Evolutionary conservation across 2,113 vertebrate species (phyloP).

Genomic region (Sinocyclocheilus rhinocerous): DNA sequence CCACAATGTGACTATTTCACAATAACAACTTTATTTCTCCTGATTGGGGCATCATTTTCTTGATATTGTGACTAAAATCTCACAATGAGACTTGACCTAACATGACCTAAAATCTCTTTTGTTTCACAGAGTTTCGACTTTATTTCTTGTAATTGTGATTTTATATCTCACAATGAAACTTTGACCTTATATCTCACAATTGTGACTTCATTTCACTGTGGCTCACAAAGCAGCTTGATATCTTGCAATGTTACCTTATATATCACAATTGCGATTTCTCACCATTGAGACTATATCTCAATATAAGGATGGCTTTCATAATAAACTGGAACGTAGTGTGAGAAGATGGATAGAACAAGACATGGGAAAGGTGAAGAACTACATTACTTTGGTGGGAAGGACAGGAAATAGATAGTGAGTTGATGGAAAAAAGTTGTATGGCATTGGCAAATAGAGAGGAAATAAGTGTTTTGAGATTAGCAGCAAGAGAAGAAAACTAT

Average conservation of each 20-base stretch:
- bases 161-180: background rate
- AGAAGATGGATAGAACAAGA: background rate
- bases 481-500: constrained; percentile 4
- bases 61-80: background rate
- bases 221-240: background rate
- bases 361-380: constrained; percentile 14
- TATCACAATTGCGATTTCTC: background rate
- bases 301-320: background rate
- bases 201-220: background rate
- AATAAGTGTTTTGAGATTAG: constrained; percentile 7
- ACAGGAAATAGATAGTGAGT: constrained; percentile 11
- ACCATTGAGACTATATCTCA: background rate
- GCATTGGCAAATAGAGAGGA: constrained; percentile 22
- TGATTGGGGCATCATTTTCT: background rate
- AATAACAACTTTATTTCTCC: background rate
- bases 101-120: background rate
- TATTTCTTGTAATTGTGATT: background rate
- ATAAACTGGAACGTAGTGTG: background rate
- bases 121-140: background rate
- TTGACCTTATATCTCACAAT: background rate
- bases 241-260: background rate
- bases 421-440: background rate
- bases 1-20: too few relatives aligned
- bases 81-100: background rate
- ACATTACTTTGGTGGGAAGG: background rate